Evolutionary conservation across 2,113 vertebrate genomes (phyloP).

Genomic region (Heterochromis multidens): DNA sequence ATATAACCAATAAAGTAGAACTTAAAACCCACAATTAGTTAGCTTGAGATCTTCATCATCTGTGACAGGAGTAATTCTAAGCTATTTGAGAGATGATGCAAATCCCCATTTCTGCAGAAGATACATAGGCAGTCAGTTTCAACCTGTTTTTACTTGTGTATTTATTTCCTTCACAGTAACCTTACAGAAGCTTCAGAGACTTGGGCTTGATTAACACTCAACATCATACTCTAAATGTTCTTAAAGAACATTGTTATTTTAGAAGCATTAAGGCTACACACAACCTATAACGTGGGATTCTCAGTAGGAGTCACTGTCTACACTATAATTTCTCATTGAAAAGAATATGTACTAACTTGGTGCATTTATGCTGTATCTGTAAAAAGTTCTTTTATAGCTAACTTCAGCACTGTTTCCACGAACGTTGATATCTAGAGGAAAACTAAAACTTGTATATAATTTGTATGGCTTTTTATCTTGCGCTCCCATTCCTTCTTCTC

Average conservation of each 20-base stretch:
- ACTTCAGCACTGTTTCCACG: neutral
- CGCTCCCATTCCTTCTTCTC: neutral
- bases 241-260: neutral
- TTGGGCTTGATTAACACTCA: neutral
- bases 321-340: neutral
- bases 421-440: neutral
- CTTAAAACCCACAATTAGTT: neutral
- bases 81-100: neutral
- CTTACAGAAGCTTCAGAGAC: neutral
- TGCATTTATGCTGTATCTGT: neutral
- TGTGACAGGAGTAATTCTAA: conserved; percentile 5
- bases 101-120: neutral
- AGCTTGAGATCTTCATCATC: neutral
- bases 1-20: neutral
- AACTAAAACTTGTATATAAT: neutral
- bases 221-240: neutral
- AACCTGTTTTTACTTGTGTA: neutral
- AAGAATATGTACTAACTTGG: neutral
- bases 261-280: neutral
- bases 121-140: neutral
- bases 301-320: neutral
- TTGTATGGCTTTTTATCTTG: neutral
- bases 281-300: neutral
- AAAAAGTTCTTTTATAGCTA: neutral
- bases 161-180: neutral